Percentiles rank a stretch among this genome's conserved stretches.
These are phyloP conservation scores for Neocloeon triangulifer DNA, from an alignment of 1,140 invertebrate genomes.

Conservation along the genomic window DNA sequence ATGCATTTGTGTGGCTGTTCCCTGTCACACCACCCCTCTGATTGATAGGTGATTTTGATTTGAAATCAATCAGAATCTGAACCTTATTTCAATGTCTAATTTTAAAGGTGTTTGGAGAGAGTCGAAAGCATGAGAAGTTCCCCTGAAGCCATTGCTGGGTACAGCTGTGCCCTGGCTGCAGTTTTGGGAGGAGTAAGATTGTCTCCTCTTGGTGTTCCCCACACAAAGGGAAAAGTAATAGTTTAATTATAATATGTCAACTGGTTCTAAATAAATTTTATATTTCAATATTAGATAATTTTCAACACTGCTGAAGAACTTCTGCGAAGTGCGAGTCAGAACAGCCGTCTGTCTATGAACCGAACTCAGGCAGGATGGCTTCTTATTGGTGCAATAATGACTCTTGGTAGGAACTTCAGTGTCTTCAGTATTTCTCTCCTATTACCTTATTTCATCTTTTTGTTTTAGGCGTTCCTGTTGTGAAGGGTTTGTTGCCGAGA, in stretches of 20 bases:
- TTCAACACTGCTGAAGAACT: conserved; percentile 96
- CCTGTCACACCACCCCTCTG: conserved; percentile 78
- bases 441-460: conserved; percentile 8
- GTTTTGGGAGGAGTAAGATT: conserved; percentile 75
- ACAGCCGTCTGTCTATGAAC: conserved; percentile 80
- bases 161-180: conserved; percentile 80
- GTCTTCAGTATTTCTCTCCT: not conserved
- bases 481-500: conserved; percentile 67
- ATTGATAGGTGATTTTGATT: conserved; percentile 61
- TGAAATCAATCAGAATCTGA: too few relatives aligned
- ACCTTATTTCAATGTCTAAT: too few relatives aligned
- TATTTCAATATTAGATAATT: conserved; percentile 32
- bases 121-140: conserved; percentile 76
- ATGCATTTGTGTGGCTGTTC: conserved; percentile 78
- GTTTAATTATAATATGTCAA: not conserved
- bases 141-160: conserved; percentile 82
- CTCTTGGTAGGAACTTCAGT: conserved; percentile 42
- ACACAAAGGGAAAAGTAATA: conserved; percentile 75
- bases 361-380: conserved; percentile 95
- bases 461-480: conserved; percentile 54
- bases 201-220: conserved; percentile 86
- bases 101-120: conserved; percentile 42
- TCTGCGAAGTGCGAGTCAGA: conserved; percentile 88
- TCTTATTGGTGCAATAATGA: conserved; percentile 90
- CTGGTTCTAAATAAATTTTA: not conserved